Percentiles rank a stretch among this genome's conserved stretches.
These are phyloP conservation scores for Pelecanus crispus DNA, from an alignment of 2,113 vertebrate genomes.

Conservation along the genomic window DNA sequence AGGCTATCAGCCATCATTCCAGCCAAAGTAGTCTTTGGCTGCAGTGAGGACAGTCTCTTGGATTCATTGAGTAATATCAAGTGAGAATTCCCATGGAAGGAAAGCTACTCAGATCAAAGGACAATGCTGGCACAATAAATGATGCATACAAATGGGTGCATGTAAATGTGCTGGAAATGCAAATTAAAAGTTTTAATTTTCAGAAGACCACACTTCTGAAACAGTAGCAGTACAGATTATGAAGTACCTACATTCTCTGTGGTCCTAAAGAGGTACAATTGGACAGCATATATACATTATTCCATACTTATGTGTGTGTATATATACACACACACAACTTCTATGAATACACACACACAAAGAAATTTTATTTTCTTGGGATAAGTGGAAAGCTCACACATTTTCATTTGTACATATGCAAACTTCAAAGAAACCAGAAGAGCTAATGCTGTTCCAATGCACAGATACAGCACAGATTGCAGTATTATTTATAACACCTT, in stretches of 20 bases:
- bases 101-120: background rate
- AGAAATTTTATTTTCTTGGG: background rate
- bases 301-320: background rate
- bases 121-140: background rate
- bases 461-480: background rate
- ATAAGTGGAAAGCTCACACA: background rate
- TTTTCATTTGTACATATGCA: background rate
- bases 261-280: background rate
- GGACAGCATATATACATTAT: background rate
- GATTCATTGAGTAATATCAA: background rate
- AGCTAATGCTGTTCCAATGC: background rate
- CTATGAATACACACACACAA: background rate
- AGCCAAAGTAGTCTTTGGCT: background rate
- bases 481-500: background rate
- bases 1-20: background rate
- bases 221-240: background rate
- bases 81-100: background rate
- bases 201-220: background rate
- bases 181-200: background rate
- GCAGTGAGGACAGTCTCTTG: background rate
- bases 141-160: background rate
- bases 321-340: background rate
- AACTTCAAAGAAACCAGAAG: background rate
- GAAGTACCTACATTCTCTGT: background rate
- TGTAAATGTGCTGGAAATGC: background rate